These are phyloP conservation scores for Harpegnathos saltator DNA, from an alignment of 1,140 invertebrate species.

Conservation along the genomic window DNA sequence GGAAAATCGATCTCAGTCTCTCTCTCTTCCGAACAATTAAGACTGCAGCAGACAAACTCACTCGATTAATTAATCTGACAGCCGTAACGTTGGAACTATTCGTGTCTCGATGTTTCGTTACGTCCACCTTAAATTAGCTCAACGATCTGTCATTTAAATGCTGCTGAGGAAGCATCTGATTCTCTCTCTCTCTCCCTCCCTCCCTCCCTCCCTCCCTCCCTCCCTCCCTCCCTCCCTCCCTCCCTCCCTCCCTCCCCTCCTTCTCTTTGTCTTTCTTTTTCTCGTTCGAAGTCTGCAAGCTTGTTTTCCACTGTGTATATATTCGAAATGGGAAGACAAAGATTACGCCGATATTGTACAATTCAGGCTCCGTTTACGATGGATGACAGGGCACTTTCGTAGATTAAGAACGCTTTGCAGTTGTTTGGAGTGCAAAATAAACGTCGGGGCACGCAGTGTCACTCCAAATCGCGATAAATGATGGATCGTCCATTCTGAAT, in stretches of 20 bases:
- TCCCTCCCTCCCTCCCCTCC: too few species aligned
- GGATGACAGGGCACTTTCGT: constrained; percentile 44
- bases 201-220: too few species aligned
- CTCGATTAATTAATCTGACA: constrained; percentile 1
- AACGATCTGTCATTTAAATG: constrained; percentile 12
- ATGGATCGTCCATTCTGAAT: constrained; percentile 26
- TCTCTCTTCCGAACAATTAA: neutral
- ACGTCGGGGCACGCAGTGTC: constrained; percentile 17
- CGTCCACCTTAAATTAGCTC: neutral
- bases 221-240: too few species aligned
- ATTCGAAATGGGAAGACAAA: neutral
- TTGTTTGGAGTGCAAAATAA: constrained; percentile 14
- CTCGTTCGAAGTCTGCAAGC: neutral
- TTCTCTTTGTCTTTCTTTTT: too few species aligned
- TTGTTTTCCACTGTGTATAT: neutral
- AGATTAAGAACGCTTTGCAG: constrained; percentile 48
- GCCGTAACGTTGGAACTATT: neutral
- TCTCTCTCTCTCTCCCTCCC: too few species aligned
- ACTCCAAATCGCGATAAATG: constrained; percentile 47
- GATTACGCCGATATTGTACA: constrained; percentile 8
- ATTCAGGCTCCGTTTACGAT: constrained; percentile 5
- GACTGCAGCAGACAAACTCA: neutral
- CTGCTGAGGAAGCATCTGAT: too few species aligned
- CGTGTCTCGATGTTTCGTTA: neutral
- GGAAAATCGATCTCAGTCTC: neutral